Percentiles rank a stretch among this genome's conserved stretches.
phyloP scores from a whole-genome alignment of 2,888 invertebrate genomes.

The Lasius fuliginosus region DNA sequence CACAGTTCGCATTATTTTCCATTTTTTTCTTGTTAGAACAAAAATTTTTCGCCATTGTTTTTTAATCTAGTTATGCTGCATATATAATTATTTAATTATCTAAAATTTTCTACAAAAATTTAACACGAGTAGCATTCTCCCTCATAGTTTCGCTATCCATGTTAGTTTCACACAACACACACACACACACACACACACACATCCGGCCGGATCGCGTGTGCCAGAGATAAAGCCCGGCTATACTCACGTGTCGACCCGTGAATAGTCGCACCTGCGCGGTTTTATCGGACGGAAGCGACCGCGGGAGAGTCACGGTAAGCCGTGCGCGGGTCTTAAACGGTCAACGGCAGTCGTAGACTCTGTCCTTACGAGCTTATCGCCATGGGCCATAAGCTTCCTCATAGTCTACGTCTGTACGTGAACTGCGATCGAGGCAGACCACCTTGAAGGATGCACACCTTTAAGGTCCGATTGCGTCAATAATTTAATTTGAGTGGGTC shows the following conservation, averaged over 20 bases:
- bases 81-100: conserved; percentile 21
- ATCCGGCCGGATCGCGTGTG: conserved; percentile 64
- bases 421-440: conserved; percentile 18
- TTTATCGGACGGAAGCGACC: conserved; percentile 75
- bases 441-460: conserved; percentile 30
- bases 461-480: not conserved
- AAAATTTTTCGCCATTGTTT: not conserved
- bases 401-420: conserved; percentile 22
- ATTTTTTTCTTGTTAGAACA: not conserved
- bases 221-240: conserved; percentile 69
- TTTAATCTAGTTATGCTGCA: not conserved
- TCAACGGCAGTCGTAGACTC: conserved; percentile 76
- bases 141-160: not conserved
- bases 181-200: not conserved
- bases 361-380: conserved; percentile 65
- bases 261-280: conserved; percentile 77
- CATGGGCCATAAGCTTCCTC: conserved; percentile 16
- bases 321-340: conserved; percentile 74
- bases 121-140: not conserved
- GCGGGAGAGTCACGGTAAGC: conserved; percentile 74
- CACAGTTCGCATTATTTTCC: not conserved
- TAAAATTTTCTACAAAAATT: not conserved
- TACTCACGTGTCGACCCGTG: conserved; percentile 70
- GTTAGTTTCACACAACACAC: not conserved
- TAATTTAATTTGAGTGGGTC: not conserved